Conservation (phyloP, 2,113 vertebrate species). For the Gallinago undulata region DNA sequence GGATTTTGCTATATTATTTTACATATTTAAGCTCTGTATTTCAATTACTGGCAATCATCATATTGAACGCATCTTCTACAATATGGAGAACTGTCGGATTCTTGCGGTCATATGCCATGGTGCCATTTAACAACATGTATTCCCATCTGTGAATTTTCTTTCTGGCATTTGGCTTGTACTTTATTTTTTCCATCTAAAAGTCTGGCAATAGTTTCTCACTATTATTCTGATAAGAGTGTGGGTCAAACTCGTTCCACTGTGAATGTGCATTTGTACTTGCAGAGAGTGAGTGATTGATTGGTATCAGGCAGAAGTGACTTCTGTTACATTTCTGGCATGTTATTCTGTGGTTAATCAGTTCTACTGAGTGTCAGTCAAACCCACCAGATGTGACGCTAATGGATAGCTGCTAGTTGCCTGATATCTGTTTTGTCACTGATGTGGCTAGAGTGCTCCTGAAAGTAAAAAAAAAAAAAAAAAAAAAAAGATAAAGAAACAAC, state of each 20-base stretch:
- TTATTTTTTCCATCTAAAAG: slow-evolving; percentile 7
- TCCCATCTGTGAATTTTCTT: slow-evolving; percentile 34
- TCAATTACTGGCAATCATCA: not conserved
- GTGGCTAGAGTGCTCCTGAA: not conserved
- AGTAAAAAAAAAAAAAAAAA: not conserved
- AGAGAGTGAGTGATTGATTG: slow-evolving; percentile 14
- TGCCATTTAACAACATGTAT: slow-evolving; percentile 31
- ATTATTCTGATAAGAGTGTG: slow-evolving; percentile 30
- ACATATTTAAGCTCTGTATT: not conserved
- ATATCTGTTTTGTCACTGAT: slow-evolving; percentile 18
- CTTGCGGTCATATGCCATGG: not conserved
- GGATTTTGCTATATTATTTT: slow-evolving; percentile 9
- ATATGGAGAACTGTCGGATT: slow-evolving; percentile 6
- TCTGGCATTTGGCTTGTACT: slow-evolving; percentile 27
- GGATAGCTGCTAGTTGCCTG: slow-evolving; percentile 4
- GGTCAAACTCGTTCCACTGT: slow-evolving; percentile 57
- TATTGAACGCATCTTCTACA: not conserved
- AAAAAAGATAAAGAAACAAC: not conserved
- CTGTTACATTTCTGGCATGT: slow-evolving; percentile 34
- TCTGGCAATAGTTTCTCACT: slow-evolving; percentile 28
- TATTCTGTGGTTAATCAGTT: slow-evolving; percentile 31
- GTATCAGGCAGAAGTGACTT: slow-evolving; percentile 43
- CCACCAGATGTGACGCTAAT: slow-evolving; percentile 53
- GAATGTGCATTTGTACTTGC: slow-evolving; percentile 50
- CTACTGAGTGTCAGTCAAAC: slow-evolving; percentile 8